Evolutionary conservation across 1,140 invertebrate species (phyloP).

Genomic region (Solenopsis invicta): DNA sequence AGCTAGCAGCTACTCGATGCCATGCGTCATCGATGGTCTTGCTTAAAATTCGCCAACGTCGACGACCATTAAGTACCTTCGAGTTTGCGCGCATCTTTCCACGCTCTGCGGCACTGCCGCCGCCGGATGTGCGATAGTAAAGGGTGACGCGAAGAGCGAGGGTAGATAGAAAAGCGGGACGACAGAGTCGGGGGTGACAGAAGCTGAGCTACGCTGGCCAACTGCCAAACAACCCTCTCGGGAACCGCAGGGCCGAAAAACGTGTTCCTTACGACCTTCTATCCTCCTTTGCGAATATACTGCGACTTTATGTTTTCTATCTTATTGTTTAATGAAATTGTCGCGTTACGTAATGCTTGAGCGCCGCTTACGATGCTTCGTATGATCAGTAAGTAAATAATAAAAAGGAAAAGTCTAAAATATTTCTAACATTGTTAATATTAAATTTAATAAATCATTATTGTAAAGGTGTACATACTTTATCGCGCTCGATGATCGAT

Average conservation of each 20-base stretch:
- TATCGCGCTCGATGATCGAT: not conserved
- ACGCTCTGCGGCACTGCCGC: slow-evolving; percentile 31
- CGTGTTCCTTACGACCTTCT: slow-evolving; percentile 64
- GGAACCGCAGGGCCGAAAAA: slow-evolving; percentile 62
- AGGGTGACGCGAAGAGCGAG: slow-evolving; percentile 39
- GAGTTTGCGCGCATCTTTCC: slow-evolving; percentile 73
- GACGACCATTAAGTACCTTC: slow-evolving; percentile 77
- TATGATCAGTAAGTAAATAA: not conserved
- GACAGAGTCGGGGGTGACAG: slow-evolving; percentile 50
- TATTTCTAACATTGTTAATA: not conserved
- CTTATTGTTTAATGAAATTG: slow-evolving; percentile 13
- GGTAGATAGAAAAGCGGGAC: slow-evolving; percentile 44
- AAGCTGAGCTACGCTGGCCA: slow-evolving; percentile 68
- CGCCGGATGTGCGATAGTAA: slow-evolving; percentile 26
- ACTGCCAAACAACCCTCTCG: slow-evolving; percentile 72
- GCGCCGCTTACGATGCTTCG: not conserved
- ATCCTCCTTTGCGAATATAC: slow-evolving; percentile 42
- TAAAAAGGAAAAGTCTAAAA: not conserved
- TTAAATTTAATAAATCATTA: slow-evolving; percentile 5
- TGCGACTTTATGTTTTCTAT: slow-evolving; percentile 23
- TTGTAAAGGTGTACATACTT: not conserved
- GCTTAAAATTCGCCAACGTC: slow-evolving; percentile 82
- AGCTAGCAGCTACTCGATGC: slow-evolving; percentile 43
- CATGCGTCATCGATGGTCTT: slow-evolving; percentile 71
- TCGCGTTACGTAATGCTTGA: not conserved